These are phyloP conservation scores for Microplitis deprimator DNA, from an alignment of 2,888 invertebrate species.

Conservation along the genomic window DNA sequence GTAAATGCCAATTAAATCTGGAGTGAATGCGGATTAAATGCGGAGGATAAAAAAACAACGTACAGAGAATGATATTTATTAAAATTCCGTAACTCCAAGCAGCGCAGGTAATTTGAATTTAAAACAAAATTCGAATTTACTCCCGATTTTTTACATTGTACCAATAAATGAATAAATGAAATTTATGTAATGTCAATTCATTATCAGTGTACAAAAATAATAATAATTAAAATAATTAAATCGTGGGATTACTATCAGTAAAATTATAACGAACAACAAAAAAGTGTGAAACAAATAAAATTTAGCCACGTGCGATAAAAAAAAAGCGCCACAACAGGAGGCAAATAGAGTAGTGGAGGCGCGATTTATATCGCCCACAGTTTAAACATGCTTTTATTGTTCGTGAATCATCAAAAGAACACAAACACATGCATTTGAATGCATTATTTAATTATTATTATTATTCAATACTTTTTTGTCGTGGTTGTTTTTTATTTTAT, in stretches of 20 bases:
- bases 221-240: not conserved
- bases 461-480: conserved; percentile 7
- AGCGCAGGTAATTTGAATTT: too few species aligned
- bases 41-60: too few species aligned
- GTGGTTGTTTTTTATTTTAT: not conserved
- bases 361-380: conserved; percentile 41
- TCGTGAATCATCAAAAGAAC: conserved; percentile 22
- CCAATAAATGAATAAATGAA: not conserved
- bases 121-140: too few species aligned
- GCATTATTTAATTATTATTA: conserved; percentile 5
- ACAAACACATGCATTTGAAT: conserved; percentile 24
- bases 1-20: too few species aligned
- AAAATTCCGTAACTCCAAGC: too few species aligned
- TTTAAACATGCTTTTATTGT: conserved; percentile 30
- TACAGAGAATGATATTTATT: too few species aligned
- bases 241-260: not conserved
- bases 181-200: not conserved
- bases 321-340: conserved; percentile 21
- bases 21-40: too few species aligned
- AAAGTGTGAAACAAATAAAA: conserved; percentile 18
- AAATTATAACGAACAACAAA: not conserved
- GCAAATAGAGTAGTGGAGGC: conserved; percentile 24
- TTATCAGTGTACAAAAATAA: not conserved
- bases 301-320: not conserved
- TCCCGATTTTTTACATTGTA: not conserved